Percentiles rank a stretch among this genome's conserved stretches.
These are phyloP conservation scores for Heteromormyrus szaboi DNA, from an alignment of 2,797 vertebrate genomes.

Conservation along the genomic window DNA sequence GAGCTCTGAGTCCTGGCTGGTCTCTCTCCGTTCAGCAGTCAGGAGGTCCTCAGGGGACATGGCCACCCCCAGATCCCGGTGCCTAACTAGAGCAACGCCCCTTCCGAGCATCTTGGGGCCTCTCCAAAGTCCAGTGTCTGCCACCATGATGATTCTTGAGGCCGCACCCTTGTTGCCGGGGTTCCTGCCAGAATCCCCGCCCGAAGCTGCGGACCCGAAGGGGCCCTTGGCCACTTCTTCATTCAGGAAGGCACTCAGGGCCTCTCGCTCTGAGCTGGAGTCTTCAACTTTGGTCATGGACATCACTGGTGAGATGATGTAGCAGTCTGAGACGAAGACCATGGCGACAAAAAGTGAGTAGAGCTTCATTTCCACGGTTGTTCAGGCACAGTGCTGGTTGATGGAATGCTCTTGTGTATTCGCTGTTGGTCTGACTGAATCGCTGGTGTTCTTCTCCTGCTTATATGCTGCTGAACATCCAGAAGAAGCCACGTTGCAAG, in stretches of 20 bases:
- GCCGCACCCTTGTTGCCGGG: conserved; percentile 14
- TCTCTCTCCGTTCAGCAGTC: conserved; percentile 36
- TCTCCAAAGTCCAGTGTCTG: conserved; percentile 50
- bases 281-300: conserved; percentile 49
- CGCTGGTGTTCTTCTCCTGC: neutral
- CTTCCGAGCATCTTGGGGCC: conserved; percentile 44
- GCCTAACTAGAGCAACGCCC: conserved; percentile 44
- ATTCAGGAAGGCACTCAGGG: conserved; percentile 38
- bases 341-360: conserved; percentile 44
- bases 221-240: conserved; percentile 43
- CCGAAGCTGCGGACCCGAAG: conserved; percentile 9
- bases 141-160: conserved; percentile 51
- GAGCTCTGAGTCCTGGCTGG: conserved; percentile 38
- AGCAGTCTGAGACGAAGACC: conserved; percentile 49
- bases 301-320: conserved; percentile 29
- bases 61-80: conserved; percentile 26
- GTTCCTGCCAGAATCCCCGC: conserved; percentile 10
- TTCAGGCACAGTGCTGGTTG: neutral
- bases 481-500: conserved; percentile 37
- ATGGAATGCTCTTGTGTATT: conserved; percentile 12
- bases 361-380: conserved; percentile 52
- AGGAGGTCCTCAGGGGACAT: conserved; percentile 41
- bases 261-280: conserved; percentile 48
- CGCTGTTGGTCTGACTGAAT: conserved; percentile 31
- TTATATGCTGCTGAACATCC: conserved; percentile 46